A percentile compares a stretch with the other conserved stretches of the same genome.
Conservation (phyloP, 2,888 invertebrate species). For the Caenorhabditis panamensis region DNA sequence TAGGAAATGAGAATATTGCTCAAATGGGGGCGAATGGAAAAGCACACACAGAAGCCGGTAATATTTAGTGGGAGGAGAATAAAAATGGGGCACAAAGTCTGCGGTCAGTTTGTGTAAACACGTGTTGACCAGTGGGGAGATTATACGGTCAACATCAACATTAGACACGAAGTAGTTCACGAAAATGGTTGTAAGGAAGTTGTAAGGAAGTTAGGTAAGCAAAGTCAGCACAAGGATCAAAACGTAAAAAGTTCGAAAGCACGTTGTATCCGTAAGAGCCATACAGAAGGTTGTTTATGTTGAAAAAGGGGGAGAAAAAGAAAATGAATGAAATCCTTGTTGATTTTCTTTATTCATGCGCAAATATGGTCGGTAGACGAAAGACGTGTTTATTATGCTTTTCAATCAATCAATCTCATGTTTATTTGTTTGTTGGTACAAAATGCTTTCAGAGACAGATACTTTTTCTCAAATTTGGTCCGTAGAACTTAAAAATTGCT, state of each 20-base stretch:
- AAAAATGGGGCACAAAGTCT: slow-evolving; percentile 53
- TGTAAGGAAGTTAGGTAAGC: too few species aligned
- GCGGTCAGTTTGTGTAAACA: slow-evolving; percentile 57
- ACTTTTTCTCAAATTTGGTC: too few species aligned
- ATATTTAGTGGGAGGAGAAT: slow-evolving; percentile 29
- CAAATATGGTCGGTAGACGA: slow-evolving; percentile 26
- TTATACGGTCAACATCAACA: slow-evolving; percentile 55
- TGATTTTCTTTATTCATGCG: slow-evolving; percentile 58
- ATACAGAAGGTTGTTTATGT: slow-evolving; percentile 49
- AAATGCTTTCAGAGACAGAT: slow-evolving; percentile 31
- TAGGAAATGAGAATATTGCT: slow-evolving; percentile 8
- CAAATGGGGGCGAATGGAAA: slow-evolving; percentile 19
- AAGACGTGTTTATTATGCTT: slow-evolving; percentile 55
- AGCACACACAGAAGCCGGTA: slow-evolving; percentile 46
- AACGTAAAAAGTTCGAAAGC: background rate
- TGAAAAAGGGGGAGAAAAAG: slow-evolving; percentile 27
- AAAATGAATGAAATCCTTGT: slow-evolving; percentile 30
- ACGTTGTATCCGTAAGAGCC: background rate
- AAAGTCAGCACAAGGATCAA: slow-evolving; percentile 18
- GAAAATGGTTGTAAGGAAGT: slow-evolving; percentile 16
- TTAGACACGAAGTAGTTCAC: slow-evolving; percentile 8
- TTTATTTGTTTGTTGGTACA: slow-evolving; percentile 43
- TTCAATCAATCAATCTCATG: slow-evolving; percentile 37
- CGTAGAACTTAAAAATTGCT: too few species aligned
- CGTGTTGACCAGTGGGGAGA: slow-evolving; percentile 28